Conservation (phyloP, 2,797 vertebrate genomes). For the Aphelocoma californica region DNA sequence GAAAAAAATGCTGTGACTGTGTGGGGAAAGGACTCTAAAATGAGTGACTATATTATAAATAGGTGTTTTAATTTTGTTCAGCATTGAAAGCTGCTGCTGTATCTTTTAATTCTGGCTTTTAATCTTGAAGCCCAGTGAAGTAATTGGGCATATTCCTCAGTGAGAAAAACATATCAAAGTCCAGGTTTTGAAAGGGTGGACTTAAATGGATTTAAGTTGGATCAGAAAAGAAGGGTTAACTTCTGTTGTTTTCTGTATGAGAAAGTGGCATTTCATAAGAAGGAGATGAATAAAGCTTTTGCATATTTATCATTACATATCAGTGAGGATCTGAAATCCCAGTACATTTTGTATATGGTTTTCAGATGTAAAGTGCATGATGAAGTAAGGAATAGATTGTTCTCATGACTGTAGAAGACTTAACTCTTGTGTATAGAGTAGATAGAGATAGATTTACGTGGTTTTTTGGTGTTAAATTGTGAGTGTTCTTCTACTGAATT, state of each 20-base stretch:
- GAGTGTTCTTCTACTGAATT: background rate
- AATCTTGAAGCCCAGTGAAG: background rate
- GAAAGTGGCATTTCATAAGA: background rate
- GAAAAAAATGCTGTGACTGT: background rate
- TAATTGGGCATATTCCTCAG: background rate
- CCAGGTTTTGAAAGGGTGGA: background rate
- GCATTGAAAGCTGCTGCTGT: background rate
- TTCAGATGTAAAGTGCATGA: background rate
- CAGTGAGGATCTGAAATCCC: background rate
- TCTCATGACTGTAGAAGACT: background rate
- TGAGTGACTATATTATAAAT: background rate
- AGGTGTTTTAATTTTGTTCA: background rate
- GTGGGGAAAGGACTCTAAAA: background rate
- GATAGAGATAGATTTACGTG: background rate
- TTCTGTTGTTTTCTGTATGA: background rate
- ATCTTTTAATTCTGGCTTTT: background rate
- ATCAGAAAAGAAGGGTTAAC: background rate
- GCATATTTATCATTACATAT: background rate
- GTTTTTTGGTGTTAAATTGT: background rate
- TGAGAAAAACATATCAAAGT: background rate
- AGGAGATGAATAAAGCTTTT: background rate
- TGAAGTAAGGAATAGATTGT: background rate
- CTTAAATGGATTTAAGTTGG: background rate
- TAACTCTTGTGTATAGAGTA: background rate
- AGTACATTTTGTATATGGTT: background rate